phyloP scores from a whole-genome alignment of 2,888 invertebrate species.

The Endotricha flammealis region DNA sequence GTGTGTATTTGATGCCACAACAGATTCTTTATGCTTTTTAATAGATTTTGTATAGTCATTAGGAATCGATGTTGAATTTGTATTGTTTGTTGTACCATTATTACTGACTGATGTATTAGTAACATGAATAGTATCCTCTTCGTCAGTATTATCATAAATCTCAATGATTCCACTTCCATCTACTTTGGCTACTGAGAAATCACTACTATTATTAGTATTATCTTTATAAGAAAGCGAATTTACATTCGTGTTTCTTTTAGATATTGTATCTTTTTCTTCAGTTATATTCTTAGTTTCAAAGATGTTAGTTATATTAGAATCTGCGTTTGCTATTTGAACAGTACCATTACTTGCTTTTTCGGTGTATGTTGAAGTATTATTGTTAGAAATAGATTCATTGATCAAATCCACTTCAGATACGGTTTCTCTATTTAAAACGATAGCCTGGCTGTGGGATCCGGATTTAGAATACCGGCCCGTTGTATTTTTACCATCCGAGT shows the following conservation, averaged over 20 bases:
- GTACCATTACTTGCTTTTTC: too few relatives aligned
- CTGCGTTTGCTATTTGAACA: too few relatives aligned
- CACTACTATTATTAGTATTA: background rate
- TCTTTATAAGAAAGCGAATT: background rate
- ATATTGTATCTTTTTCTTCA: background rate
- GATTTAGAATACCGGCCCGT: too few relatives aligned
- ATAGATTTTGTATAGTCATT: background rate
- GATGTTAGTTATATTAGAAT: too few relatives aligned
- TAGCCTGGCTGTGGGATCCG: too few relatives aligned
- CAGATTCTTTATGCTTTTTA: background rate
- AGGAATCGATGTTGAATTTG: background rate
- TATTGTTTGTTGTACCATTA: too few relatives aligned
- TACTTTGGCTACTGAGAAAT: constrained; percentile 2
- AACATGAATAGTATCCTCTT: background rate
- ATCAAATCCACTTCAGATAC: background rate
- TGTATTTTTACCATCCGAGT: background rate
- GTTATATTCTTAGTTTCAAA: too few relatives aligned
- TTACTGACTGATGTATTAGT: too few relatives aligned
- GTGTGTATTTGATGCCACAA: background rate
- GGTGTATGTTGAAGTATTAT: background rate
- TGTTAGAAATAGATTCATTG: background rate
- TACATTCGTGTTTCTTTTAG: background rate
- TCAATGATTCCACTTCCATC: background rate
- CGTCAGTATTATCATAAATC: background rate
- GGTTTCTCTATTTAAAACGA: too few relatives aligned